These are phyloP conservation scores for Eilema griseolum DNA, from an alignment of 2,888 invertebrate genomes.

Conservation along the genomic window DNA sequence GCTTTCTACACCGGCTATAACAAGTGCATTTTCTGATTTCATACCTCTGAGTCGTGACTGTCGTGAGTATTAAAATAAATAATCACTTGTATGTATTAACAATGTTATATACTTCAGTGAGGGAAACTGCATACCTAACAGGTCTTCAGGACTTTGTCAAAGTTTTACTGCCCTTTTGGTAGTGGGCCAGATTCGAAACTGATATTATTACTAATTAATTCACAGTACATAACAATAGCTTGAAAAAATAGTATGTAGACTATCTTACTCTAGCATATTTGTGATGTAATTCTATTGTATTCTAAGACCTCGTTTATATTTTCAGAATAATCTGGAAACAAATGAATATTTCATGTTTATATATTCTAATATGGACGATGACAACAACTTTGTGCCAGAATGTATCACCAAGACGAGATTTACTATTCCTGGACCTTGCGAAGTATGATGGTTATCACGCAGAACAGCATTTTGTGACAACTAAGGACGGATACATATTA, in stretches of 20 bases:
- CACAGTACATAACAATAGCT: too few species aligned
- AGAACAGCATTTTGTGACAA: conserved; percentile 52
- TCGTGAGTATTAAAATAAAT: neutral
- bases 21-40: neutral
- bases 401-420: conserved; percentile 37
- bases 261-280: too few species aligned
- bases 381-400: conserved; percentile 14
- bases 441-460: conserved; percentile 48
- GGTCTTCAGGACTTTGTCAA: neutral
- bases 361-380: conserved; percentile 23
- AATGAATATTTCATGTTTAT: conserved; percentile 21
- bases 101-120: too few species aligned
- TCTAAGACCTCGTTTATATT: neutral
- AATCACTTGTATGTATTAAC: neutral
- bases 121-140: too few species aligned
- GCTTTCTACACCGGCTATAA: neutral
- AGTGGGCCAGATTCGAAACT: too few species aligned
- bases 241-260: too few species aligned
- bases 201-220: too few species aligned
- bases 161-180: too few species aligned
- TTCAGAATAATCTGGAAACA: neutral
- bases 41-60: neutral
- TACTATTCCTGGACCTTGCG: conserved; percentile 52
- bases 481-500: conserved; percentile 59
- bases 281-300: neutral